These are phyloP conservation scores for Agrotis puta DNA, from an alignment of 2,888 invertebrate species.

Conservation along the genomic window DNA sequence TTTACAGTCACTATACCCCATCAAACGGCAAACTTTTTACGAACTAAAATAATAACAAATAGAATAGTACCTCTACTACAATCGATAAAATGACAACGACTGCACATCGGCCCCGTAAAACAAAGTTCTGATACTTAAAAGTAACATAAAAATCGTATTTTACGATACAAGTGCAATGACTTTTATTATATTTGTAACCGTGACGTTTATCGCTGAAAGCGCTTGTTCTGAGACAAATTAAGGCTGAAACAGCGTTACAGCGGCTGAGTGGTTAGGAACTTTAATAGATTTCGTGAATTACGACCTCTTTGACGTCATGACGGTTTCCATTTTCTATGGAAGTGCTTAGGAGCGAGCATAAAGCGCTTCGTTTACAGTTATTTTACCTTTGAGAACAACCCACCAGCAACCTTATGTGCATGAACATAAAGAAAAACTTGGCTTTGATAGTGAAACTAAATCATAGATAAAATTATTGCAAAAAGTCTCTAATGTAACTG, in stretches of 20 bases:
- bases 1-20: constrained; percentile 13
- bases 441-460: no score
- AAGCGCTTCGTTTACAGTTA: not conserved
- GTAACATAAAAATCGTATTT: constrained; percentile 66
- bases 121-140: constrained; percentile 63
- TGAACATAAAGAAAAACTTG: no score
- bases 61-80: constrained; percentile 37
- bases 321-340: constrained; percentile 36
- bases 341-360: constrained; percentile 17
- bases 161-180: constrained; percentile 67
- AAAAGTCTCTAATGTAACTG: no score
- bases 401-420: no score
- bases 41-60: constrained; percentile 48
- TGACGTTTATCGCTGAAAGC: constrained; percentile 64
- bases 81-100: constrained; percentile 61
- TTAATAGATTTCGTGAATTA: constrained; percentile 55
- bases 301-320: constrained; percentile 36
- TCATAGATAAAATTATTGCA: no score
- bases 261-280: constrained; percentile 46
- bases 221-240: constrained; percentile 61
- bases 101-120: constrained; percentile 59
- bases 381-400: no score
- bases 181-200: constrained; percentile 65
- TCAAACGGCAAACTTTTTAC: constrained; percentile 43
- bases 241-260: constrained; percentile 52